Evolutionary conservation across 30 jellyfish, hydroid and myxozoan species (phyloP).

Genomic region (Sanderia malayensis): DNA sequence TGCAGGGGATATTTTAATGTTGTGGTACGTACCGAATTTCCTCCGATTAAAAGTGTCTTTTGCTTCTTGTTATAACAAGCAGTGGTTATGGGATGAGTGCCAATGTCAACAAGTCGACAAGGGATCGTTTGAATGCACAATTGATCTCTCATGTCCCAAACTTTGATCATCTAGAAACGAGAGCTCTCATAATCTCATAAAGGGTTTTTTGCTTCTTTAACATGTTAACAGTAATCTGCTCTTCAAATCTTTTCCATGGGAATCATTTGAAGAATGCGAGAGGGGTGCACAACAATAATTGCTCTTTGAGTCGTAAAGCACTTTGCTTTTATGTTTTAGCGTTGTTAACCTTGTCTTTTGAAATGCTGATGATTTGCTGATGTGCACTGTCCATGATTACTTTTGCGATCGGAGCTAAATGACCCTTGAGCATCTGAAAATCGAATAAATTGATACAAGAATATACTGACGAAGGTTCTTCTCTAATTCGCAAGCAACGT

Average conservation of each 20-base stretch:
- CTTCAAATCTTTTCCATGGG: too few relatives aligned
- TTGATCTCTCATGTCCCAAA: slow-evolving; percentile 94
- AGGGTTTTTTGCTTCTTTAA: too few relatives aligned
- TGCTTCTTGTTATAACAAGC: slow-evolving; percentile 64
- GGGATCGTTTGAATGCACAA: slow-evolving; percentile 93
- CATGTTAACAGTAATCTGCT: too few relatives aligned
- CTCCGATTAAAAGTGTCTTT: slow-evolving; percentile 83
- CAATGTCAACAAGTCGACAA: slow-evolving; percentile 68
- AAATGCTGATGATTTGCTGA: slow-evolving; percentile 85
- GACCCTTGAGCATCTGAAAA: slow-evolving; percentile 73
- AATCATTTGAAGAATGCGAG: too few relatives aligned
- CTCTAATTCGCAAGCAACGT: too few relatives aligned
- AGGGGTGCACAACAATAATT: too few relatives aligned
- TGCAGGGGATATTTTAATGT: background rate
- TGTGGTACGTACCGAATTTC: slow-evolving; percentile 54
- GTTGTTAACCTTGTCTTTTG: slow-evolving; percentile 71
- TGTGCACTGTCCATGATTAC: slow-evolving; percentile 62
- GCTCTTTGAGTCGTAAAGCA: too few relatives aligned
- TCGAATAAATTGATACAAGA: background rate
- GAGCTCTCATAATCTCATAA: too few relatives aligned
- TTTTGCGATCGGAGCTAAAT: slow-evolving; percentile 74
- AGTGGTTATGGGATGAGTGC: slow-evolving; percentile 63
- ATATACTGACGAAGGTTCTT: too few relatives aligned
- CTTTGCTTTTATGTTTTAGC: too few relatives aligned
- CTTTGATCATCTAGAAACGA: slow-evolving; percentile 62